Evolutionary conservation across 1,140 invertebrate species (phyloP), one percentile per base, ranked within the genome.

Genomic region (Drosophila lacertosa): DNA sequence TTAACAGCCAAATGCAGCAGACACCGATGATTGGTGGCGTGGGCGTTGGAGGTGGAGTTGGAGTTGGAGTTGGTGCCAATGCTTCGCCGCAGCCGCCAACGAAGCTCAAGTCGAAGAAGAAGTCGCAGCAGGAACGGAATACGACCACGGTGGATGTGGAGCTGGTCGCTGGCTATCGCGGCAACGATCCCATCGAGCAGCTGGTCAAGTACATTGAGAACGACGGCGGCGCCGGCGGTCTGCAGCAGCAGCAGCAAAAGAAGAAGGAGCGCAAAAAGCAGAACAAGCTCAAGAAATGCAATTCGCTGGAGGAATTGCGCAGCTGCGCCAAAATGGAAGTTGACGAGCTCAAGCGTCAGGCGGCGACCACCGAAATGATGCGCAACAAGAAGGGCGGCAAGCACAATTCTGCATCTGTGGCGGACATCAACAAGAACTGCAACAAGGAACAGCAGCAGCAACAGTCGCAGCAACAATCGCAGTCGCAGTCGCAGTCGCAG

Each of bases 271-370:
- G 78, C 33, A 81, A 81, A 53, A 89, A 91, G 44, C 79, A 89
- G 42, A 68, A 78, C 9, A 91, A 91, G 57, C 63, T 95, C 20
- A 94, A 95, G 75, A 94, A 94, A 71, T 93, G 93, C 32, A 95
- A 94, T 82, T 95, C 94, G 5, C 81, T 95, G 33, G 94, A 95
- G 78, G 94, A 95, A 90, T 93, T 95, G 78, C 60, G 93, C 89
- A 91, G 81, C 62, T 83, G 89, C 47, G 64, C 90, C 13, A 91
- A 91, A 65, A 86, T 91, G 60, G 90, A 91, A 40, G 88, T 84
- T 6, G 89, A 89, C 16, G 84, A 90, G 6, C 58, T 89, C 6
- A 89, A 93, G 90, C 68, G 59, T n/a, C 79, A 89, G 24, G 68
- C 89, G 11, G 89, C 81, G 2, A 90, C 89, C 32, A 92, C 68